Conservation (phyloP, 2,113 vertebrate genomes). For the Phycodurus eques region DNA sequence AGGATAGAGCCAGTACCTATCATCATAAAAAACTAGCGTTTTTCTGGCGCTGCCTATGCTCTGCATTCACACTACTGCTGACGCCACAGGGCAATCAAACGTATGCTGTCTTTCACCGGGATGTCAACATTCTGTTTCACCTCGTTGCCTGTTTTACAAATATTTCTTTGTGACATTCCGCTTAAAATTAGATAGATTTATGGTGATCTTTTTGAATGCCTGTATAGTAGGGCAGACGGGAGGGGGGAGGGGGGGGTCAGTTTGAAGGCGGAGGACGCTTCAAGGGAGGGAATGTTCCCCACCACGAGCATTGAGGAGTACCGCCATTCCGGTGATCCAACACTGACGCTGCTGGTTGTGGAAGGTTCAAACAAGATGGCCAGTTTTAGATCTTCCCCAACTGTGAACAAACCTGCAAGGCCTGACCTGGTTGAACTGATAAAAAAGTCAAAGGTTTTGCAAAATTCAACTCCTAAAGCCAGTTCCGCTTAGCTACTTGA, state of each 20-base stretch:
- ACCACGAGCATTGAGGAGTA: background rate
- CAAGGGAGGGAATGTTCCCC: background rate
- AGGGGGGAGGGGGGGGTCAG: background rate
- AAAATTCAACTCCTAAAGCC: too few relatives aligned
- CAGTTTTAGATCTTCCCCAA: too few relatives aligned
- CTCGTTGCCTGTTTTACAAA: background rate
- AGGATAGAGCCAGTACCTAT: background rate
- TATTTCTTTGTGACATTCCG: background rate
- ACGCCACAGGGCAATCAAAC: background rate
- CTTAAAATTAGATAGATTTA: constrained; percentile 25
- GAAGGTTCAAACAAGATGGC: background rate
- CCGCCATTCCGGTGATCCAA: background rate
- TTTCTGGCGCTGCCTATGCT: background rate
- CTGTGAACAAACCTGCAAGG: too few relatives aligned
- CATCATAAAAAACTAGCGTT: background rate
- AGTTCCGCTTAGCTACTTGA: too few relatives aligned
- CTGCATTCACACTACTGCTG: background rate
- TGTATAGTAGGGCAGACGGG: constrained; percentile 5
- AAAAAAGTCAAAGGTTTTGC: too few relatives aligned
- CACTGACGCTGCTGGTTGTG: background rate
- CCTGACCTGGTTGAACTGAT: too few relatives aligned
- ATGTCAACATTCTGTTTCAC: background rate
- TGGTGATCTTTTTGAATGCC: constrained; percentile 18
- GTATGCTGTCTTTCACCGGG: background rate
- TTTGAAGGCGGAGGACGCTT: constrained; percentile 1